Evolutionary conservation across 2,113 vertebrate species (phyloP).

Genomic region (Ahaetulla prasina): DNA sequence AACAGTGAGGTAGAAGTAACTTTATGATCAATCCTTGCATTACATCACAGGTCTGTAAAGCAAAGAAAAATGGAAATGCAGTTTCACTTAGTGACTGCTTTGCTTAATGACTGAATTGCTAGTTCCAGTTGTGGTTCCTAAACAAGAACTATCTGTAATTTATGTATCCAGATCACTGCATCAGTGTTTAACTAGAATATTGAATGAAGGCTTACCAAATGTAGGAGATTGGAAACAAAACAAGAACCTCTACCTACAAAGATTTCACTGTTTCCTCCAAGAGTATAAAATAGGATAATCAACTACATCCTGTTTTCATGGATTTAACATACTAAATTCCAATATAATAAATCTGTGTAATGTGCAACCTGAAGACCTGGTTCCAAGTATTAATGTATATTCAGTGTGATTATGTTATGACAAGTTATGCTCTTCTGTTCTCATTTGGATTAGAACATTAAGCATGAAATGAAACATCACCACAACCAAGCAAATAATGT

Average conservation of each 20-base stretch:
- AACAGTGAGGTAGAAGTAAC: background rate
- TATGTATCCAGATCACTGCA: background rate
- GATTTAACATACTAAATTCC: background rate
- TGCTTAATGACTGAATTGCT: background rate
- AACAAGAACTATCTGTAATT: background rate
- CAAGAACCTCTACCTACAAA: background rate
- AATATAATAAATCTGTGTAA: constrained; percentile 15
- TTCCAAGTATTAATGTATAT: constrained; percentile 35
- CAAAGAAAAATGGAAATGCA: background rate
- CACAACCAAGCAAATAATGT: constrained; percentile 25
- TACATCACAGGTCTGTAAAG: background rate
- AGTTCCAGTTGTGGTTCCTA: background rate
- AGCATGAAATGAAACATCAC: constrained; percentile 45
- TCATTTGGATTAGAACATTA: constrained; percentile 43
- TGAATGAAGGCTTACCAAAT: background rate
- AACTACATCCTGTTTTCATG: background rate
- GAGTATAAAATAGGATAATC: background rate
- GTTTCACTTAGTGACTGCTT: background rate
- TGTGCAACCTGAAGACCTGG: constrained; percentile 20
- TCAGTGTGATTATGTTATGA: constrained; percentile 20
- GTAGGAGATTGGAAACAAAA: background rate
- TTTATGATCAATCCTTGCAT: background rate
- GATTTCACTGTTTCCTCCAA: background rate
- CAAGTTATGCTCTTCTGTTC: constrained; percentile 21
- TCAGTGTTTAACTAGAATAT: background rate